Percentiles rank a stretch among this genome's conserved stretches.
Evolutionary conservation across 2,113 vertebrate species (phyloP).

Genomic region (Cynopterus brachyotis): DNA sequence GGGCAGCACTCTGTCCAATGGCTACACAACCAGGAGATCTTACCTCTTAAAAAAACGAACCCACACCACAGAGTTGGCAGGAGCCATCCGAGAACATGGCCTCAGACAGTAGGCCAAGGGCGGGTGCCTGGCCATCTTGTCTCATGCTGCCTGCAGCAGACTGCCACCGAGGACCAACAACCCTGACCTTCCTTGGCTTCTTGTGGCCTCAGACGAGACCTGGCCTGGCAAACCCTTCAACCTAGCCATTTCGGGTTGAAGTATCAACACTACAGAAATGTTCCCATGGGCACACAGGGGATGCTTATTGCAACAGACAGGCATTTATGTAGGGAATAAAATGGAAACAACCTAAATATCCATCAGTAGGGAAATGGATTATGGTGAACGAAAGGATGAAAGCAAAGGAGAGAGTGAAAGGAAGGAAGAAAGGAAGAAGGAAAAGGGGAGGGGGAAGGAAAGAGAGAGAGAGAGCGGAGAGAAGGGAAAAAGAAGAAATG

Average conservation of each 20-base stretch:
- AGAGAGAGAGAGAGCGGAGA: accelerated
- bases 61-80: background rate
- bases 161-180: background rate
- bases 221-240: background rate
- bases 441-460: accelerated
- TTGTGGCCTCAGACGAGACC: background rate
- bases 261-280: background rate
- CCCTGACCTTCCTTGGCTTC: background rate
- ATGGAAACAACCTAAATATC: background rate
- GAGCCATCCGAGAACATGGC: background rate
- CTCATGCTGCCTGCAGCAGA: background rate
- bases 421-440: accelerated
- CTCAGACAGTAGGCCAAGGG: background rate
- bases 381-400: background rate
- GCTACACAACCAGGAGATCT: background rate
- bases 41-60: background rate
- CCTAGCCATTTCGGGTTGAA: too few species aligned
- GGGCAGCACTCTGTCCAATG: background rate
- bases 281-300: background rate
- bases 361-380: background rate
- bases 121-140: background rate
- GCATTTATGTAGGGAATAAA: background rate
- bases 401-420: background rate
- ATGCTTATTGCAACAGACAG: background rate
- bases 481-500: background rate